Base-by-base conservation (phyloP, 2,888 invertebrate genomes). In the Oligia strigilis region DNA sequence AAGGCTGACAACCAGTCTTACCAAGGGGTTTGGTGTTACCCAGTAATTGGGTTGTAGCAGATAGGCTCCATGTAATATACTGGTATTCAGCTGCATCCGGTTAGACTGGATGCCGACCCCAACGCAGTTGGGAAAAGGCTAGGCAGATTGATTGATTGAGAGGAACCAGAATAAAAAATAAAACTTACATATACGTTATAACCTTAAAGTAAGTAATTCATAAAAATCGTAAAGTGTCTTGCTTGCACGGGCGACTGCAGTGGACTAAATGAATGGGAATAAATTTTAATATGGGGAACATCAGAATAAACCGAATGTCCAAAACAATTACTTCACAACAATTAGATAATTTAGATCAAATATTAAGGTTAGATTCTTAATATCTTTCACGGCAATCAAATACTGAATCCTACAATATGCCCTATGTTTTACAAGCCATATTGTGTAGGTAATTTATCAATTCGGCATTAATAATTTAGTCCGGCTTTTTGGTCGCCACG, bases 381-480 rank as follows among this genome's bases (percentile, higher is more conserved):
- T 55, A 36, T 71, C 36, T 9, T 23, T 36, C 5, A 40, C 36
- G 43, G 43, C 64, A 72, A 65, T 43, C 43, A 11, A n/a, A n/a
- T n/a, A 40, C 23, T 17, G 4, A 72, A n/a, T 64, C 11, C 17
- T 19, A 23, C 11, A 23, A 58, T 46, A 58, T n/a, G 8, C 2
- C 23, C 29, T n/a, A n/a, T 29, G 40, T 29, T 43, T 75, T 73
- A 73, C 29, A 52, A 75, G 29, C 19, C 29, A 73, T 19, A 29
- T 29, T 29, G 29, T 29, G 1, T 29, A 29, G 29, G 29, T 29
- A 49, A 46, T 69, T 69, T 46, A 69, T 17, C 72, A 40, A 40
- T 49, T 70, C 23, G 17, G 14, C 55, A 55, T 52, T 58, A 19
- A 46, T 78, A 52, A n/a, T 29, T 65, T 17, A 55, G 46, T 29